Evolutionary conservation across 2,113 vertebrate genomes (phyloP).

Genomic region (Callopanchax toddi): DNA sequence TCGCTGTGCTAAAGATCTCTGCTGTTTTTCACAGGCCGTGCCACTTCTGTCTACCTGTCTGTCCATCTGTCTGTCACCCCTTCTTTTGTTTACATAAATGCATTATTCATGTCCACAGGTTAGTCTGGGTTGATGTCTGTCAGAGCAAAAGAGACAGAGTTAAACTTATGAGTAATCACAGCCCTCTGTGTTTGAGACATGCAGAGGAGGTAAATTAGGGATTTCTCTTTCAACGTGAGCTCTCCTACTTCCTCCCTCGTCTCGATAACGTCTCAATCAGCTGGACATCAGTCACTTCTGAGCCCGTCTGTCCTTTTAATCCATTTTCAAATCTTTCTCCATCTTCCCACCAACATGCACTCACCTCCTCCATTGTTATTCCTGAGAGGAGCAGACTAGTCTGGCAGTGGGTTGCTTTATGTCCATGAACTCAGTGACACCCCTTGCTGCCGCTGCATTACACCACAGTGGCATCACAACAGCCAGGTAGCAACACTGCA

Average conservation of each 20-base stretch:
- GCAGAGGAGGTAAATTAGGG: constrained; percentile 38
- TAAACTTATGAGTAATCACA: constrained; percentile 28
- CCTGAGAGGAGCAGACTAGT: constrained; percentile 70
- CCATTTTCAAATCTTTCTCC: constrained; percentile 35
- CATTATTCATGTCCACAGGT: constrained; percentile 22
- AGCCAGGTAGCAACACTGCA: constrained; percentile 53
- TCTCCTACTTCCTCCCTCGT: constrained; percentile 10
- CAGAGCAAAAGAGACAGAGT: constrained; percentile 1
- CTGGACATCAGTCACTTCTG: constrained; percentile 27
- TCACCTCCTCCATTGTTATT: constrained; percentile 71
- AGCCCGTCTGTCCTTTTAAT: constrained; percentile 20
- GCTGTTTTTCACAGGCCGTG: constrained; percentile 16
- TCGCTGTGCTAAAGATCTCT: constrained; percentile 21
- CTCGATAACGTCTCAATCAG: constrained; percentile 39
- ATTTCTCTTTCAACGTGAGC: constrained; percentile 28
- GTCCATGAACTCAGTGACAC: constrained; percentile 74
- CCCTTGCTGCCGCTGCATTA: constrained; percentile 61
- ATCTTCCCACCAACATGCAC: constrained; percentile 36
- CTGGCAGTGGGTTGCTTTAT: constrained; percentile 71
- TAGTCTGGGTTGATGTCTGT: constrained; percentile 5
- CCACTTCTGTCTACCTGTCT: constrained; percentile 29
- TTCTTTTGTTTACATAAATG: not conserved
- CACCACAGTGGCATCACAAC: constrained; percentile 53
- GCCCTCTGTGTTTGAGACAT: constrained; percentile 44
- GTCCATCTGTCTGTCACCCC: constrained; percentile 18